A percentile compares a stretch with the other conserved stretches of the same genome.
Evolutionary conservation across 2,888 invertebrate species (phyloP).

Genomic region (Aporophyla nigra): DNA sequence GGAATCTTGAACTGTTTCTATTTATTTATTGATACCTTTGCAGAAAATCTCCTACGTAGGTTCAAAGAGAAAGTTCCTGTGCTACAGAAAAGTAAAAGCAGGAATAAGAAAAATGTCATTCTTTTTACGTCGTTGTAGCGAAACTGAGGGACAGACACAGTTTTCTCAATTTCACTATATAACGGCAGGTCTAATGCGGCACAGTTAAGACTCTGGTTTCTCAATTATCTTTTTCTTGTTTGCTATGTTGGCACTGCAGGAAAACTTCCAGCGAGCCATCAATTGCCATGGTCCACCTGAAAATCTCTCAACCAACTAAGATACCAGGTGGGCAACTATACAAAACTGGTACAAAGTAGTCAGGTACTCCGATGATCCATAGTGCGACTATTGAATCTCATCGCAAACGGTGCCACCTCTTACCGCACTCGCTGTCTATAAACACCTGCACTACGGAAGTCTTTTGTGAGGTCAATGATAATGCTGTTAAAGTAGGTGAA

Average conservation of each 20-base stretch:
- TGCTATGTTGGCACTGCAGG: too few species aligned
- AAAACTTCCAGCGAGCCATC: too few species aligned
- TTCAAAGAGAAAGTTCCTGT: neutral
- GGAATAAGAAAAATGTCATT: neutral
- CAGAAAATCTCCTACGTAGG: neutral
- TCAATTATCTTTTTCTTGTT: neutral
- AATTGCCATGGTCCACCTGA: too few species aligned
- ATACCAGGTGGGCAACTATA: neutral
- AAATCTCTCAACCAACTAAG: neutral
- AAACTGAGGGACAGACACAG: neutral
- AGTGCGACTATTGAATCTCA: neutral
- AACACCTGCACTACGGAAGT: neutral
- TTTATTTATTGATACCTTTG: neutral
- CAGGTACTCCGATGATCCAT: neutral
- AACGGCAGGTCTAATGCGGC: neutral
- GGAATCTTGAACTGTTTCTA: neutral
- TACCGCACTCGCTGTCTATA: neutral
- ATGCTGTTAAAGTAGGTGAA: too few species aligned
- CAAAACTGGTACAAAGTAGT: too few species aligned
- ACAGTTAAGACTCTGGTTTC: neutral
- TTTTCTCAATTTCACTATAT: neutral
- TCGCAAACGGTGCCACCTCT: neutral
- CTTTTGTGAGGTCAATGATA: too few species aligned
- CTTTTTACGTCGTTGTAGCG: neutral
- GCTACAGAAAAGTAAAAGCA: neutral